Conservation (phyloP, 2,113 vertebrate genomes). For the Panthera leo region DNA sequence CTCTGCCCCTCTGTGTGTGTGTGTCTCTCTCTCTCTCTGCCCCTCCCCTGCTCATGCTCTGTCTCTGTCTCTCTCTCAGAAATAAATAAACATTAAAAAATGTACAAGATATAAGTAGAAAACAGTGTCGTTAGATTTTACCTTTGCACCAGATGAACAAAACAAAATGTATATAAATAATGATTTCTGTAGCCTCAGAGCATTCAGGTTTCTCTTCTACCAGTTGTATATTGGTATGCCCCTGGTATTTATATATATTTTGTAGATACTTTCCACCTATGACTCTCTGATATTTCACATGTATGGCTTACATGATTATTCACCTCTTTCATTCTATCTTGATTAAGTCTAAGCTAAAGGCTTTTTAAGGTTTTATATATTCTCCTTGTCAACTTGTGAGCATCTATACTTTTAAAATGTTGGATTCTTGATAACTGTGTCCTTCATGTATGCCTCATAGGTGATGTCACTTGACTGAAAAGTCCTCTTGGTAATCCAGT, state of each 20-base stretch:
- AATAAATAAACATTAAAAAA: background rate
- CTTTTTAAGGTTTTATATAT: background rate
- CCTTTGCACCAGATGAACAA: background rate
- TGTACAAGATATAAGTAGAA: background rate
- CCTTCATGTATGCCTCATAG: background rate
- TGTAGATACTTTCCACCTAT: background rate
- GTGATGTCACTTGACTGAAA: constrained; percentile 32
- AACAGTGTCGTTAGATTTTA: background rate
- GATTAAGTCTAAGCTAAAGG: background rate
- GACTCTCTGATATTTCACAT: background rate
- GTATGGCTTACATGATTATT: background rate
- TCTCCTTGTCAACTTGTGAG: background rate
- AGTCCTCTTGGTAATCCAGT: constrained; percentile 29
- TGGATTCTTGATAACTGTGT: background rate
- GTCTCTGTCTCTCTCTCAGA: too few relatives aligned
- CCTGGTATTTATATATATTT: background rate
- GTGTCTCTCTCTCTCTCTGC: too few relatives aligned
- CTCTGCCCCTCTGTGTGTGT: too few relatives aligned
- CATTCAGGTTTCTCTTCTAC: background rate
- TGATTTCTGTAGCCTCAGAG: background rate
- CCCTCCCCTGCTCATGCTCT: too few relatives aligned
- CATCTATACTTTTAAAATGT: background rate
- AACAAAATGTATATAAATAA: background rate
- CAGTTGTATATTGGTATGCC: background rate
- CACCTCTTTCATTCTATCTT: background rate